Evolutionary conservation across 2,113 vertebrate species (phyloP), one percentile per base, ranked within the genome.

Genomic region (Laticauda laticaudata): DNA sequence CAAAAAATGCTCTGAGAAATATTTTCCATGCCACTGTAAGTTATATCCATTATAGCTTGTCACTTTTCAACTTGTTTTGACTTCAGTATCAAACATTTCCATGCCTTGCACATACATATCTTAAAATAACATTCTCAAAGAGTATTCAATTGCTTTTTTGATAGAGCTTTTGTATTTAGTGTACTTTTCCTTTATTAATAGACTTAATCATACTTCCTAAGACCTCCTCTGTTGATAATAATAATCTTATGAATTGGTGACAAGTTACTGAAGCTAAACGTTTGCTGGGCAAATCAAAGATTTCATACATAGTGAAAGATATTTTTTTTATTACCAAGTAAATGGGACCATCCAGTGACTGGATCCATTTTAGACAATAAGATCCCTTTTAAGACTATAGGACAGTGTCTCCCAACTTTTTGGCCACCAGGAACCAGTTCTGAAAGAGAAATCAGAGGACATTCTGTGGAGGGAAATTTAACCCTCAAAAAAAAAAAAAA

Each of bases 161-260:
- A 26, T 29, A 54, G 24, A 93, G 9, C n/a, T 53, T 23, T 90
- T 87, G 64, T n/a, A 4, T 23, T 86, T 75, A 5, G 20, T 90
- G 34, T 43, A 93, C 23, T 61, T 81, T 93, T 51, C 43, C 29
- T 53, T 90, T 90, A 90, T 90, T 93, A 90, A 86, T 45, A 61
- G 51, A 45, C 26, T 93, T 93, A 53, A 90, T 53, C 23, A 61
- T 43, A 86, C 9, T 87, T 90, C n/a, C 14, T 14, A 54, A n/a
- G 89, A 90, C 92, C 94, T 93, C 95, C 94, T 54, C 94, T 96
- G 34, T 96, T 94, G 3, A 75, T 91, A 94, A 93, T 53, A 96
- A 91, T 94, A 96, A 96, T 95, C 94, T 92, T 85, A 95, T 96
- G 95, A 95, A 94, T 96, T 95, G 95, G 53, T 75, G 95, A 86